Evolutionary conservation across 2,888 invertebrate species (phyloP).

Genomic region (Chydorus sphaericus): DNA sequence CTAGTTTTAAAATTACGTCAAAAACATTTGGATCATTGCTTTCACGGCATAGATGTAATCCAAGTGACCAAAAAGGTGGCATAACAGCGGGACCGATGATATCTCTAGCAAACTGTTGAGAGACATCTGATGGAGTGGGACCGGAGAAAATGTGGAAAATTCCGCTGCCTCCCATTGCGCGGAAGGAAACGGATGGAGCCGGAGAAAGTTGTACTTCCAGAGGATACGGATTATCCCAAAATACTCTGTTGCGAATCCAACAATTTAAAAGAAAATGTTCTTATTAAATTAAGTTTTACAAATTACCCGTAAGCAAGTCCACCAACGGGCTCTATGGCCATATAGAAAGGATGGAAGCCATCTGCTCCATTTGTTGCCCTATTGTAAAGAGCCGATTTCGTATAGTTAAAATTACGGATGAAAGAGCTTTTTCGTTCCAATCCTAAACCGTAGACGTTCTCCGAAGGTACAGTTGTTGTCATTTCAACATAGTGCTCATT

Average conservation of each 20-base stretch:
- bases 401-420: slow-evolving; percentile 5
- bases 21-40: slow-evolving; percentile 1
- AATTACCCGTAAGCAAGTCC: slow-evolving; percentile 42
- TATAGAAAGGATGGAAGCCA: slow-evolving; percentile 24
- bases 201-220: slow-evolving; percentile 36
- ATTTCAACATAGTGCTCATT: slow-evolving; percentile 46
- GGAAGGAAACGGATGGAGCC: slow-evolving; percentile 37
- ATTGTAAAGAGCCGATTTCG: not conserved
- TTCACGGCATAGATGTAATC: slow-evolving; percentile 33
- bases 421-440: not conserved
- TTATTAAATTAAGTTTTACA: too few relatives aligned
- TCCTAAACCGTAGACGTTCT: slow-evolving; percentile 39
- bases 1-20: not conserved
- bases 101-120: slow-evolving; percentile 25
- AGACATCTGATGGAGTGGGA: slow-evolving; percentile 36
- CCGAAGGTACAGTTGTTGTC: slow-evolving; percentile 35
- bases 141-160: slow-evolving; percentile 37
- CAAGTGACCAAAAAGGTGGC: slow-evolving; percentile 33
- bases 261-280: too few relatives aligned
- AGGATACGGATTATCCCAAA: slow-evolving; percentile 38
- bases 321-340: slow-evolving; percentile 28
- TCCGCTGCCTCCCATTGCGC: slow-evolving; percentile 37
- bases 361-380: slow-evolving; percentile 10
- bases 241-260: too few relatives aligned
- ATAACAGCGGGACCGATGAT: slow-evolving; percentile 19